phyloP scores from a whole-genome alignment of 2,888 invertebrate genomes.

The Tineola bisselliella region DNA sequence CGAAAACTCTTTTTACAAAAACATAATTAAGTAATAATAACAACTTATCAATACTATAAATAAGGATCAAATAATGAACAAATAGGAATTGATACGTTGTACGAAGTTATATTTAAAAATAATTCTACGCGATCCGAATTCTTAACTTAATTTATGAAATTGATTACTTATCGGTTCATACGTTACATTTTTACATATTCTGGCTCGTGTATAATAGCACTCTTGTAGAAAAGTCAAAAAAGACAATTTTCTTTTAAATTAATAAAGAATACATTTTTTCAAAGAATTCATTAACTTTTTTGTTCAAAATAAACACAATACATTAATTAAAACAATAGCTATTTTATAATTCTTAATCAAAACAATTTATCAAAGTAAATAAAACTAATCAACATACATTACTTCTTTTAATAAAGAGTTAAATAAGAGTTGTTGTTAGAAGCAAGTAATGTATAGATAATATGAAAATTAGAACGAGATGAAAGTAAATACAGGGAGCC shows the following conservation, averaged over 20 bases:
- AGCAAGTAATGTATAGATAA: neutral
- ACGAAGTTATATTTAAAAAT: neutral
- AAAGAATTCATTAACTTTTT: too few relatives aligned
- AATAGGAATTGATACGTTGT: conserved; percentile 4
- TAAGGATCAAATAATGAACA: conserved; percentile 7
- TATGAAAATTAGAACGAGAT: neutral
- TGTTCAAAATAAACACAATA: too few relatives aligned
- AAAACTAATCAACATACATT: neutral
- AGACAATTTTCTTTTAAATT: too few relatives aligned
- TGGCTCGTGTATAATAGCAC: too few relatives aligned
- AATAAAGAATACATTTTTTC: too few relatives aligned
- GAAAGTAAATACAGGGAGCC: neutral
- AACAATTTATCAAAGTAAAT: neutral
- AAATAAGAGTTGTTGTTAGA: neutral
- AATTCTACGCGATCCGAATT: neutral
- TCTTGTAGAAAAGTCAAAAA: too few relatives aligned
- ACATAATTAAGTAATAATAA: neutral
- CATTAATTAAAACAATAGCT: too few relatives aligned
- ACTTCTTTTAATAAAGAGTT: neutral
- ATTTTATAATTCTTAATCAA: too few relatives aligned
- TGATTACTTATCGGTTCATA: too few relatives aligned
- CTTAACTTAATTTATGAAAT: neutral
- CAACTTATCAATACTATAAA: neutral
- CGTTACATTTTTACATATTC: too few relatives aligned
- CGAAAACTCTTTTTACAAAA: too few relatives aligned